These are phyloP conservation scores for Pteronotus mesoamericanus DNA, from an alignment of 2,797 vertebrate genomes.

Conservation along the genomic window DNA sequence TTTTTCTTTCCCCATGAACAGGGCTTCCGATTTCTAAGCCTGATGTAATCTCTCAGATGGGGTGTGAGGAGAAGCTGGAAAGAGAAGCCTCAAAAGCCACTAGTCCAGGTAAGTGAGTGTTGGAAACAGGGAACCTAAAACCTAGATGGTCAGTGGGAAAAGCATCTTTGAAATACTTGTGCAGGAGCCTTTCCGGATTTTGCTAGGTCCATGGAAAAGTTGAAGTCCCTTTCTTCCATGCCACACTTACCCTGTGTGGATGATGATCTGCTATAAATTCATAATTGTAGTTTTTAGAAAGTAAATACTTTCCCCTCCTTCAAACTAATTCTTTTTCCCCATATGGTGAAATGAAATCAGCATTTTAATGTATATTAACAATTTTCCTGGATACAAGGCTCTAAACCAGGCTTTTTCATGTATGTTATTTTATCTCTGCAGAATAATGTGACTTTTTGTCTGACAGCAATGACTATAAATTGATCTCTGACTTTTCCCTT, in stretches of 20 bases:
- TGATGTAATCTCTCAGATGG: conserved; percentile 48
- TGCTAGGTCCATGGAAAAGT: not conserved
- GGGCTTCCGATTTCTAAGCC: conserved; percentile 66
- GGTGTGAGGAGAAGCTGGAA: conserved; percentile 7
- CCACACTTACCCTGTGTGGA: not conserved
- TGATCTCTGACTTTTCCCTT: not conserved
- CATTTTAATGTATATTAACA: conserved; percentile 11
- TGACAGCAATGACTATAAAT: not conserved
- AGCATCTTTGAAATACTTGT: not conserved
- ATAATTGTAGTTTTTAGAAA: not conserved
- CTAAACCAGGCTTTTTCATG: not conserved
- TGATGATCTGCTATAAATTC: conserved; percentile 6
- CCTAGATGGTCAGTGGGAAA: not conserved
- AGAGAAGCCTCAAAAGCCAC: conserved; percentile 13
- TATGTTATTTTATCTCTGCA: not conserved
- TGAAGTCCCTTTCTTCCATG: not conserved
- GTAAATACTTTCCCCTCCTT: not conserved
- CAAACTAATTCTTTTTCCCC: not conserved
- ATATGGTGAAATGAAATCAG: not conserved
- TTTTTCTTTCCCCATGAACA: conserved; percentile 12
- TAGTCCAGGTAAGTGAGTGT: conserved; percentile 28
- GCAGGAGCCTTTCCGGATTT: not conserved
- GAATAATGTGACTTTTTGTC: not conserved
- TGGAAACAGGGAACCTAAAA: not conserved
- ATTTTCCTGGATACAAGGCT: not conserved